Evolutionary conservation across 2,113 vertebrate species (phyloP).

Genomic region (Trematomus loennbergii): DNA sequence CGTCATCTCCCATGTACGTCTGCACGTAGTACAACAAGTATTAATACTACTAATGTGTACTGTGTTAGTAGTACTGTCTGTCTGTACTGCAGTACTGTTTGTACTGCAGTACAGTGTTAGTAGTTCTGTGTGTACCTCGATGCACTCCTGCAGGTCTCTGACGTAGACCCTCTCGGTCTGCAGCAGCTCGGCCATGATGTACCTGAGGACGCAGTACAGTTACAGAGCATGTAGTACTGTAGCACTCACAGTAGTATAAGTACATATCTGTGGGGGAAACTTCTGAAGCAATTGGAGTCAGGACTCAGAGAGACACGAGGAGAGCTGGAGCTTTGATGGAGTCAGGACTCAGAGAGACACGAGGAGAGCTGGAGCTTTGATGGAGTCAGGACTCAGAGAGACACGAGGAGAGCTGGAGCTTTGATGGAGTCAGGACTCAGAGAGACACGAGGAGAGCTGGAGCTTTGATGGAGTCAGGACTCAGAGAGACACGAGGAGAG

Average conservation of each 20-base stretch:
- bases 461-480: too few relatives aligned
- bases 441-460: too few relatives aligned
- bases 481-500: too few relatives aligned
- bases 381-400: too few relatives aligned
- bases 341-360: too few relatives aligned
- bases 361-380: too few relatives aligned
- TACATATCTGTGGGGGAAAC: too few relatives aligned
- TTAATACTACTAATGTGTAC: not conserved
- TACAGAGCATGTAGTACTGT: not conserved
- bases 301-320: too few relatives aligned
- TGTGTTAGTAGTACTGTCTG: not conserved
- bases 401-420: too few relatives aligned
- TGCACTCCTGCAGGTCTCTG: conserved; percentile 96
- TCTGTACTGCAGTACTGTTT: not conserved
- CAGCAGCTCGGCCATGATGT: conserved; percentile 98
- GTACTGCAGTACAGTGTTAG: not conserved
- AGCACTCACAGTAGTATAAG: not conserved
- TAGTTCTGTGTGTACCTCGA: conserved; percentile 87
- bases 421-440: too few relatives aligned
- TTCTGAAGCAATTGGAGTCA: too few relatives aligned
- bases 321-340: too few relatives aligned
- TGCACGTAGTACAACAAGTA: conserved; percentile 60
- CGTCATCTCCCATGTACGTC: conserved; percentile 99
- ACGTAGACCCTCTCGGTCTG: conserved; percentile 98
- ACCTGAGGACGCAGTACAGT: conserved; percentile 80